Base-by-base conservation (phyloP, 2,888 invertebrate species). In the Cryptops parisi region DNA sequence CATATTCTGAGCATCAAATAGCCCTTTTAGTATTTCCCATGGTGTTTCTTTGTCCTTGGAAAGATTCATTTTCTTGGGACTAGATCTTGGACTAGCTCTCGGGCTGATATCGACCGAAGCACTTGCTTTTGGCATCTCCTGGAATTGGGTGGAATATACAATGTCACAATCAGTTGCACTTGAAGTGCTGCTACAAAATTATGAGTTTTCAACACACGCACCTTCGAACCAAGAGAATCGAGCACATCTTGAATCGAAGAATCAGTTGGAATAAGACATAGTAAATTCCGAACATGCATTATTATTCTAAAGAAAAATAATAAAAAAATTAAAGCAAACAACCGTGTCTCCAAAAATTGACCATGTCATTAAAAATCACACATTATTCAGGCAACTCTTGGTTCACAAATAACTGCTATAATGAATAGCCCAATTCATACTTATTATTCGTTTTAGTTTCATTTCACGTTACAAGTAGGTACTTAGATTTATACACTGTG, bases 211-310 rank as follows among this genome's bases (percentile, higher is more conserved):
- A 43, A 43, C 39, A 47, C 40, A 21, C 26, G 58, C 57, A 68
- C 68, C 61, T 65, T 64, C 26, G 63, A 63, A 48, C 63, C 64
- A 21, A 72, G 62, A 21, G 66, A 63, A 57, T 72, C 71, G 46
- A 72, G 60, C 15, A 65, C 61, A 55, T 72, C 71, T 12, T 65
- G 62, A 24, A 72, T 67, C n/a, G 64, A 63, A 15, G 70, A 67
- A 58, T 73, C 71, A n/a, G 72, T 71, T 2, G 72, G 72, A 26
- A 73, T 71, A 53, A 72, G 61, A 63, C 69, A 69, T 54, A 73
- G 60, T 44, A 73, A 62, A 52, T 66, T 68, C 24, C 70, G 61
- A 22, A 71, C 71, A 44, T 68, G 60, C 21, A 62, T 64, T 17
- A 68, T 67, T 38, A 72, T 69, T 57, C 68, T 60, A 54, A 26